A percentile compares a stretch with the other conserved stretches of the same genome.
These are phyloP conservation scores for Clarias macrocephalus DNA, from an alignment of 2,113 vertebrate genomes.

Conservation along the genomic window DNA sequence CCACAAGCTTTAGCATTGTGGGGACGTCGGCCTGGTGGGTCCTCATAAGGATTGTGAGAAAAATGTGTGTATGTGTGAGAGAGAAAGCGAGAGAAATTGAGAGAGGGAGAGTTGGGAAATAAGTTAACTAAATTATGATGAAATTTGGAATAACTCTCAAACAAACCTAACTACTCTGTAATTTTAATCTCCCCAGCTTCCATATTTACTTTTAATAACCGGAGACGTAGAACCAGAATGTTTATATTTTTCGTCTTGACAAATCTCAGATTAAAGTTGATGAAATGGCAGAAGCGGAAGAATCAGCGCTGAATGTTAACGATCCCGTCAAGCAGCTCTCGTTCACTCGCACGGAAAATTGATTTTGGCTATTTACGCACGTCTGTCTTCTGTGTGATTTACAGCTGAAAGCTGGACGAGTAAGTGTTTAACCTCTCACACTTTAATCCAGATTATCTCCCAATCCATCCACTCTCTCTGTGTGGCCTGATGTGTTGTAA, in stretches of 20 bases:
- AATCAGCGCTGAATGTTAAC: not conserved
- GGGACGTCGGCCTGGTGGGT: not conserved
- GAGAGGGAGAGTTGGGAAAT: not conserved
- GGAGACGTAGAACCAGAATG: not conserved
- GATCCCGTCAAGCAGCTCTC: not conserved
- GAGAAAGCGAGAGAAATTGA: not conserved
- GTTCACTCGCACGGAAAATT: not conserved
- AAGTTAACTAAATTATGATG: slow-evolving; percentile 3
- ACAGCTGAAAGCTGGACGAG: slow-evolving; percentile 18
- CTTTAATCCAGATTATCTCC: slow-evolving; percentile 52
- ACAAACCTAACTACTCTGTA: not conserved
- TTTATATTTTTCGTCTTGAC: not conserved
- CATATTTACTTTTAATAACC: slow-evolving; percentile 20
- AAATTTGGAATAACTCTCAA: slow-evolving; percentile 16
- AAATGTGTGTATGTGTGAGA: not conserved
- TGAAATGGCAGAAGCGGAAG: not conserved
- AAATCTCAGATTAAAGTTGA: slow-evolving; percentile 7
- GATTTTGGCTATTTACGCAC: not conserved
- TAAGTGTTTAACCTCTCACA: slow-evolving; percentile 49
- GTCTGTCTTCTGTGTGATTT: slow-evolving; percentile 12
- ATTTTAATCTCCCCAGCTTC: not conserved
- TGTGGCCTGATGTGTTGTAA: slow-evolving; percentile 40
- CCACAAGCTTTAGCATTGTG: not conserved
- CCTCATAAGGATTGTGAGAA: not conserved
- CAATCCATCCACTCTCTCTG: slow-evolving; percentile 12